Evolutionary conservation across 2,113 vertebrate species (phyloP), one percentile per base, ranked within the genome.

Genomic region (Anas platyrhynchos): DNA sequence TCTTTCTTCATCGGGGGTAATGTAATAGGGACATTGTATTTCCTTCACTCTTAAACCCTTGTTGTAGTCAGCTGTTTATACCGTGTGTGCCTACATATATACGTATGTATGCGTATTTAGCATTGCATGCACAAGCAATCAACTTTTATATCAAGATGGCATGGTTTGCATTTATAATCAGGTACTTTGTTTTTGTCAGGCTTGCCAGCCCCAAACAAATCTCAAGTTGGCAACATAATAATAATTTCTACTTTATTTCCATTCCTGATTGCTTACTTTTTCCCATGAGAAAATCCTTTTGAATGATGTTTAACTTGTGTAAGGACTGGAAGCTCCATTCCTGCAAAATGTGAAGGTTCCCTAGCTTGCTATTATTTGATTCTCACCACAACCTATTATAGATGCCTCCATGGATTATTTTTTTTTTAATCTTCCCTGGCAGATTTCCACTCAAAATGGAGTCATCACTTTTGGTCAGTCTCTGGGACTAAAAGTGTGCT

Each of bases 391-490:
- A 62, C 44, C 50, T 81, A 50, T 50, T 74, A 84, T 16, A 83
- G 44, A 71, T 78, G 17, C 14, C 9, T 34, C 13, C 13, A 3
- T 54, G 44, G 16, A 5, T 22, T 38, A 38, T 38, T 89, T 78
- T 61, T 44, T 89, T 72, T 41, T 41, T 41, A 13, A 48, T 76
- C 43, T 83, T 88, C 41, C 54, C 38, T 88, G 91, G 79, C 55
- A 54, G 29, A 17, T 80, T 86, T 86, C 67, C 72, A 72, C 88
- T 98, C 36, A 94, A 88, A 16, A 97, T 85, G 6, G 94, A 98
- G 56, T 73, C 86, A 1, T 97, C 93, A 31, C 97, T 97, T 87
- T 43, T 99, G 95, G 97, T 99, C 78, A 97, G 98, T 95, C 98
- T 97, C 96, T 66, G 73, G 74, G 46, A 61, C 52, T 78, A 29